These are phyloP conservation scores for Glossophaga mutica DNA, from an alignment of 2,797 vertebrate genomes.

Conservation along the genomic window DNA sequence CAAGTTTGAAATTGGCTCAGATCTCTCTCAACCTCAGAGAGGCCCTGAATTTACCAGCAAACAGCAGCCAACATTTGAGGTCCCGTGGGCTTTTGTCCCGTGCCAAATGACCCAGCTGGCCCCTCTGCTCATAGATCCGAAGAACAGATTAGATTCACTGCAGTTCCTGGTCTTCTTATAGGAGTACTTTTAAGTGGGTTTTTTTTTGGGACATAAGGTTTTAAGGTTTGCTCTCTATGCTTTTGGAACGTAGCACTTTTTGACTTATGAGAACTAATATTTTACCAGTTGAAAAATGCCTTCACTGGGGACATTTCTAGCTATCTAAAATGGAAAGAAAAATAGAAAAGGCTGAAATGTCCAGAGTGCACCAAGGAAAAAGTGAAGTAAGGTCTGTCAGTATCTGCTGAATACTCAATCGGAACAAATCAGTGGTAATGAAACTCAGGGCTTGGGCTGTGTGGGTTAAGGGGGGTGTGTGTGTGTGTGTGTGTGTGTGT, in stretches of 20 bases:
- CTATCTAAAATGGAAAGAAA: not conserved
- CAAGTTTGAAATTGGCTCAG: conserved; percentile 15
- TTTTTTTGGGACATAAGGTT: not conserved
- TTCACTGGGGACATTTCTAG: not conserved
- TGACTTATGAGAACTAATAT: not conserved
- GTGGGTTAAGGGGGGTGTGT: not conserved
- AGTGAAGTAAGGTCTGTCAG: not conserved
- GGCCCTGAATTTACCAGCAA: not conserved
- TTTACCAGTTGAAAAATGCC: conserved; percentile 23
- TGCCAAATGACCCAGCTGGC: conserved; percentile 36
- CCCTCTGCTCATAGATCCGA: not conserved
- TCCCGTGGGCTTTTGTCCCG: conserved; percentile 8
- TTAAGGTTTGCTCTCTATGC: not conserved
- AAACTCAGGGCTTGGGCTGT: not conserved
- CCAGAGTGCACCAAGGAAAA: not conserved
- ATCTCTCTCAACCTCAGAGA: not conserved
- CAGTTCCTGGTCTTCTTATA: not conserved
- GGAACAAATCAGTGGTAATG: not conserved
- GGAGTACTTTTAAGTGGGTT: not conserved
- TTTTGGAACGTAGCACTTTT: not conserved
- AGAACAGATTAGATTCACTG: not conserved
- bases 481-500: not conserved
- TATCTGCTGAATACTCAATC: not conserved
- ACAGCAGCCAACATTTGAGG: not conserved
- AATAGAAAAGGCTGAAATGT: not conserved